Evolutionary conservation across 1,140 invertebrate species (phyloP).

Genomic region (Trichonephila clavata): DNA sequence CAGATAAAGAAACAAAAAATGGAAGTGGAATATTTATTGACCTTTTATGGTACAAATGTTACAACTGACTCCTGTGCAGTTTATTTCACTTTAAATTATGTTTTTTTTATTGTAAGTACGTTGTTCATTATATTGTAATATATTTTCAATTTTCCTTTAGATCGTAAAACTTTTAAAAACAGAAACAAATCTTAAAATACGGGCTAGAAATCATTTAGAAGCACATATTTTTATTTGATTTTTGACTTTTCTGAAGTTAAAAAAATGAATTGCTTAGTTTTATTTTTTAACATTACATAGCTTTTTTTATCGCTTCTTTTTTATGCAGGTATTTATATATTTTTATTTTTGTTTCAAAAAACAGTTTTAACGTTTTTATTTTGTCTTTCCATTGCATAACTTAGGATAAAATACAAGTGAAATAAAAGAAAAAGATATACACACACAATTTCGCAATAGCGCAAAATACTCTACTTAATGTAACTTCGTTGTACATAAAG

Average conservation of each 20-base stretch:
- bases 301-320: too few relatives aligned
- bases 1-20: slow-evolving; percentile 7
- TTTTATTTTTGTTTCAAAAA: too few relatives aligned
- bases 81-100: neutral
- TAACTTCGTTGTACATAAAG: too few relatives aligned
- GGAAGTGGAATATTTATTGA: slow-evolving; percentile 53
- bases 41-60: slow-evolving; percentile 59
- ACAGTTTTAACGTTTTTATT: too few relatives aligned
- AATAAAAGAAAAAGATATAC: too few relatives aligned
- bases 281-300: neutral
- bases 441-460: too few relatives aligned
- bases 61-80: neutral
- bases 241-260: neutral
- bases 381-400: too few relatives aligned
- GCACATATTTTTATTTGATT: neutral
- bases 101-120: neutral
- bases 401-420: too few relatives aligned
- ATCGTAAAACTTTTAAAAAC: slow-evolving; percentile 64
- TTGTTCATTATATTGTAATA: slow-evolving; percentile 67
- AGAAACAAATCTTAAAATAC: slow-evolving; percentile 50
- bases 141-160: slow-evolving; percentile 69
- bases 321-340: too few relatives aligned
- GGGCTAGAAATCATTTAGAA: slow-evolving; percentile 50
- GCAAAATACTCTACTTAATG: too few relatives aligned
- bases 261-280: neutral